Conservation (phyloP, 1,140 invertebrate species). For the Euwallacea fornicatus region DNA sequence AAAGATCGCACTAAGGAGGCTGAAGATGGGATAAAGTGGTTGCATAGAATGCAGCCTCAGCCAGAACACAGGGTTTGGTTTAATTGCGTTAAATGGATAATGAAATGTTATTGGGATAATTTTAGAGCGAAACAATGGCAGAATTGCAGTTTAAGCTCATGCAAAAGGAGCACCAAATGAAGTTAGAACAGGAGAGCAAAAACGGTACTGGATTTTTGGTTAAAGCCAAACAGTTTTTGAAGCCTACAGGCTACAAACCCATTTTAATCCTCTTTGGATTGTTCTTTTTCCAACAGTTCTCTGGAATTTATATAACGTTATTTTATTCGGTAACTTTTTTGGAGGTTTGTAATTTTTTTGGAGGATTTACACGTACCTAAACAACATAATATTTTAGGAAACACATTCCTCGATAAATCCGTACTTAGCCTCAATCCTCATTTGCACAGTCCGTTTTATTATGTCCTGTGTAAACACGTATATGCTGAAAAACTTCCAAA, state of each 20-base stretch:
- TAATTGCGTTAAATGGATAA: not conserved
- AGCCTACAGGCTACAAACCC: conserved; percentile 64
- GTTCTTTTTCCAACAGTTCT: conserved; percentile 65
- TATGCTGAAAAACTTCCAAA: conserved; percentile 56
- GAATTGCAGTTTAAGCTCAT: conserved; percentile 53
- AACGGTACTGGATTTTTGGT: conserved; percentile 33
- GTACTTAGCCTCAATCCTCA: conserved; percentile 61
- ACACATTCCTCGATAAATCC: conserved; percentile 55
- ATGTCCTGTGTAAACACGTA: conserved; percentile 61
- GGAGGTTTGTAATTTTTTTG: conserved; percentile 50
- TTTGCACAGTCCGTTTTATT: conserved; percentile 66
- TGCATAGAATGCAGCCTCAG: conserved; percentile 51
- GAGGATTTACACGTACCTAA: not conserved
- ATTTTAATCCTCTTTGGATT: conserved; percentile 59
- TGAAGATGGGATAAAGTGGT: conserved; percentile 57
- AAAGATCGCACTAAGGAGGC: conserved; percentile 61
- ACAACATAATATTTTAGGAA: conserved; percentile 50
- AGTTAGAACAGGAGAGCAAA: conserved; percentile 47
- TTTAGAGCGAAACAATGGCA: conserved; percentile 43
- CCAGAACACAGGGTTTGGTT: conserved; percentile 46
- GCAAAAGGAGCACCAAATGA: conserved; percentile 54
- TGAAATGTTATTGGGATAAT: not conserved
- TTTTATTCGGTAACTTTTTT: conserved; percentile 71
- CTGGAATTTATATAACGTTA: conserved; percentile 68
- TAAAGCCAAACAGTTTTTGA: conserved; percentile 54